Evolutionary conservation across 2,888 invertebrate species (phyloP).

Genomic region (Caenorhabditis sp.): DNA sequence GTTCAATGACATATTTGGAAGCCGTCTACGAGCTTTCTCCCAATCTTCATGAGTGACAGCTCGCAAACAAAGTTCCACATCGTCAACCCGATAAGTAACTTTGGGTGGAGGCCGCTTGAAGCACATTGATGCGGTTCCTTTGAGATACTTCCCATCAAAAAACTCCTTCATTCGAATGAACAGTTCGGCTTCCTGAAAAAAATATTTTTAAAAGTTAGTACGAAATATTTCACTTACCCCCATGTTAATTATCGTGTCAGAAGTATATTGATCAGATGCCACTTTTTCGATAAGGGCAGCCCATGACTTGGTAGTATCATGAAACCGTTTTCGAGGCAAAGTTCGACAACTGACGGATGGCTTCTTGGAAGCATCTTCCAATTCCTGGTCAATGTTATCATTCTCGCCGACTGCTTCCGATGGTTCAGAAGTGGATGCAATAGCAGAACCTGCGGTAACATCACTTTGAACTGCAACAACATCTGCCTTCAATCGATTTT

Average conservation of each 20-base stretch:
- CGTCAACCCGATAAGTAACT: slow-evolving; percentile 41
- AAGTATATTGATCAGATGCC: slow-evolving; percentile 22
- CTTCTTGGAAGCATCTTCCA: slow-evolving; percentile 18
- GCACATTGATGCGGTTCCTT: too few species aligned
- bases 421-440: slow-evolving; percentile 24
- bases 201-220: background rate
- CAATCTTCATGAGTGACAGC: slow-evolving; percentile 40
- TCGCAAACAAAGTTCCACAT: slow-evolving; percentile 38
- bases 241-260: slow-evolving; percentile 41
- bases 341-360: slow-evolving; percentile 4
- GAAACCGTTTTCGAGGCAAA: slow-evolving; percentile 4
- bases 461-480: background rate
- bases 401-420: slow-evolving; percentile 15
- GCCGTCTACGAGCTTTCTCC: slow-evolving; percentile 23
- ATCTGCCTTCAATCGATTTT: slow-evolving; percentile 34
- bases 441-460: background rate
- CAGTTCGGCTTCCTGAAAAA: slow-evolving; percentile 48
- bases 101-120: too few species aligned
- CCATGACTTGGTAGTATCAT: slow-evolving; percentile 28
- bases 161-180: slow-evolving; percentile 44
- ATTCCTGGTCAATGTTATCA: slow-evolving; percentile 46
- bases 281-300: slow-evolving; percentile 38
- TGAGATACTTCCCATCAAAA: slow-evolving; percentile 39
- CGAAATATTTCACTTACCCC: slow-evolving; percentile 17
- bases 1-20: slow-evolving; percentile 7